Percentiles rank a stretch among this genome's conserved stretches.
These are phyloP conservation scores for Papio anubis DNA, from an alignment of 2,113 vertebrate genomes.

Conservation along the genomic window DNA sequence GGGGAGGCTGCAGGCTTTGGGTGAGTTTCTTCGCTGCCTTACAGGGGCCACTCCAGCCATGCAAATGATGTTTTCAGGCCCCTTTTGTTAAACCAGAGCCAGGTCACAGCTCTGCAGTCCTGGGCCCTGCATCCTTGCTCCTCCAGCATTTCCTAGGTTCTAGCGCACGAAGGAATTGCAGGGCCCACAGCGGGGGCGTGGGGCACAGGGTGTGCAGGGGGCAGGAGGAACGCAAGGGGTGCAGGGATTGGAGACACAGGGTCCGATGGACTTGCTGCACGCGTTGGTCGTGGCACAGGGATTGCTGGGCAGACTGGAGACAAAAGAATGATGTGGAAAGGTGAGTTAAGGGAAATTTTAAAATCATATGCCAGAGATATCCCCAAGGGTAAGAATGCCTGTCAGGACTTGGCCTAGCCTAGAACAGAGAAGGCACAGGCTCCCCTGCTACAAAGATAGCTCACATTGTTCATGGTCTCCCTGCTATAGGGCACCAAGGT, in stretches of 20 bases:
- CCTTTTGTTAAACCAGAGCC: background rate
- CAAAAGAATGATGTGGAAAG: background rate
- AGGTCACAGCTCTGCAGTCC: background rate
- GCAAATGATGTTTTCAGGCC: background rate
- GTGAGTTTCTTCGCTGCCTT: background rate
- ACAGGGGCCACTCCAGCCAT: background rate
- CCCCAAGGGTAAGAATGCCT: background rate
- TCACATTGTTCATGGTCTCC: background rate
- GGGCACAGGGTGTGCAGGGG: conserved; percentile 52
- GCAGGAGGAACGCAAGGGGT: conserved; percentile 22
- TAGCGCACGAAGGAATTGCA: conserved; percentile 62
- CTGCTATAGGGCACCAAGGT: background rate
- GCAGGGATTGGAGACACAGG: conserved; percentile 54
- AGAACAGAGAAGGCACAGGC: background rate
- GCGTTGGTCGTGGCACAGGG: conserved; percentile 64
- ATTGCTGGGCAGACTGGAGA: conserved; percentile 71
- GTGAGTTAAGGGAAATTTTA: background rate
- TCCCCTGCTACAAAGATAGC: background rate
- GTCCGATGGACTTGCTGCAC: conserved; percentile 25
- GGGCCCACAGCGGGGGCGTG: conserved; percentile 66
- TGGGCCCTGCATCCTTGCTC: background rate
- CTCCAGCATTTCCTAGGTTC: background rate
- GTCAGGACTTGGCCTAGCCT: background rate
- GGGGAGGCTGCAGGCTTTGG: background rate
- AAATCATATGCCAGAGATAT: background rate